These are phyloP conservation scores for Thunnus albacares DNA, from an alignment of 2,797 vertebrate genomes.

Conservation along the genomic window DNA sequence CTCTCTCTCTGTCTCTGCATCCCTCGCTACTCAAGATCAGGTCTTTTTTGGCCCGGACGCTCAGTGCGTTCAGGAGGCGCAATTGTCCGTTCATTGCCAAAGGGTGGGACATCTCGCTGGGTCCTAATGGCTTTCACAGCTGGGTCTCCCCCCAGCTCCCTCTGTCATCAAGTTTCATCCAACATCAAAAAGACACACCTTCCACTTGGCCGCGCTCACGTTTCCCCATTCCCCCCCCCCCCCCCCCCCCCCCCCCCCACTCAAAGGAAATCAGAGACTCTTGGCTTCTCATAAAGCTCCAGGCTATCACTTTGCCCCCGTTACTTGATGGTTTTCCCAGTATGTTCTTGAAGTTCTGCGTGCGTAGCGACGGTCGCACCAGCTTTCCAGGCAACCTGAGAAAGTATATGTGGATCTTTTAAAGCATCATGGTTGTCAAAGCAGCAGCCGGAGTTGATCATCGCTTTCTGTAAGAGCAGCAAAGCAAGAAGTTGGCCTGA, in stretches of 20 bases:
- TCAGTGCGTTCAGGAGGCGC: slow-evolving; percentile 39
- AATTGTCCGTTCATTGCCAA: slow-evolving; percentile 58
- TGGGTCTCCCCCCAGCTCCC: slow-evolving; percentile 65
- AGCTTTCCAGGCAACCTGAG: slow-evolving; percentile 50
- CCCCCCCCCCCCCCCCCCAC: not conserved
- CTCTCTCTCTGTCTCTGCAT: slow-evolving; percentile 24
- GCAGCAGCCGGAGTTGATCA: slow-evolving; percentile 23
- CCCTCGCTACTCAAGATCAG: slow-evolving; percentile 49
- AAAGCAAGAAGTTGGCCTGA: slow-evolving; percentile 23
- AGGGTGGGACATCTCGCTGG: slow-evolving; percentile 71
- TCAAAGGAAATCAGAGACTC: slow-evolving; percentile 63
- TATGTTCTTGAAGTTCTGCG: slow-evolving; percentile 38
- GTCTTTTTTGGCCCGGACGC: slow-evolving; percentile 39
- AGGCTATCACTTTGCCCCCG: slow-evolving; percentile 62
- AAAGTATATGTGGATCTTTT: slow-evolving; percentile 20
- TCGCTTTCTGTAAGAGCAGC: slow-evolving; percentile 28
- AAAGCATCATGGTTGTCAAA: slow-evolving; percentile 49
- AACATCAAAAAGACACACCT: slow-evolving; percentile 81
- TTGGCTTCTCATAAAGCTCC: slow-evolving; percentile 62
- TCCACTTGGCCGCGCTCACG: slow-evolving; percentile 61
- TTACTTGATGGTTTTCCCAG: slow-evolving; percentile 60
- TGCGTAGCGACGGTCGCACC: not conserved
- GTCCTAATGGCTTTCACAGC: slow-evolving; percentile 81
- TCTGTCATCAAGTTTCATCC: slow-evolving; percentile 77
- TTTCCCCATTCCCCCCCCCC: not conserved